Base-by-base conservation (phyloP, 2,113 vertebrate species). In the Cynopterus brachyotis region DNA sequence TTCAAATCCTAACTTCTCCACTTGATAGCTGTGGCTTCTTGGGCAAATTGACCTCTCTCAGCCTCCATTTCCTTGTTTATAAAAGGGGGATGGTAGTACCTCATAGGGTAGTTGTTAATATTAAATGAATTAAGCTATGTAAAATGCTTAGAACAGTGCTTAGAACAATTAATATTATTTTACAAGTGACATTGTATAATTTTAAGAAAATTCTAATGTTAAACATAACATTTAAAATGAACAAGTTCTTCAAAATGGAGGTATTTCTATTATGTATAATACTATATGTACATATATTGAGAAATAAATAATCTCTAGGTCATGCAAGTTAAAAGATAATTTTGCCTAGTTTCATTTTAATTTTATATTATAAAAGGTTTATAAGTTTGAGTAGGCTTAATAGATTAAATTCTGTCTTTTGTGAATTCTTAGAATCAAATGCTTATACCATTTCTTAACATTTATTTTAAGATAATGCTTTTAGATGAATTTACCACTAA, bases 401-500 rank as follows among this genome's bases (percentile, higher is more conserved):
- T 91, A 28, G 24, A 42, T 89, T 81, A 70, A 93, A 45, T 80
- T 91, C 35, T 64, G 17, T 70, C n/a, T 94, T 93, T 89, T 96
- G 32, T 84, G 9, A 53, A 89, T 85, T 94, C 45, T 93, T 89
- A 40, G 28, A 91, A 12, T 85, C 37, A 45, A 22, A 76, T 97
- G 3, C 55, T 55, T 93, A 91, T 47, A 76, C 62, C 72, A 6
- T 78, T 81, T 95, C n/a, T 93, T 92, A 67, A 53, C 92, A 2
- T 98, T 95, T 92, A 11, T 78, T 89, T 96, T 96, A 98, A 99
- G 99, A 98, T 99, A 92, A 98, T 99, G 97, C 99, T 99, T 96
- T 98, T 99, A 96, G 99, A 99, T 97, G 98, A 98, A 1, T 99
- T 99, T 92, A 99, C 99, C 95, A 99, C 99, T 83, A 99, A 99